Evolutionary conservation across 2,888 invertebrate genomes (phyloP).

Genomic region (Amaurobius ferox): DNA sequence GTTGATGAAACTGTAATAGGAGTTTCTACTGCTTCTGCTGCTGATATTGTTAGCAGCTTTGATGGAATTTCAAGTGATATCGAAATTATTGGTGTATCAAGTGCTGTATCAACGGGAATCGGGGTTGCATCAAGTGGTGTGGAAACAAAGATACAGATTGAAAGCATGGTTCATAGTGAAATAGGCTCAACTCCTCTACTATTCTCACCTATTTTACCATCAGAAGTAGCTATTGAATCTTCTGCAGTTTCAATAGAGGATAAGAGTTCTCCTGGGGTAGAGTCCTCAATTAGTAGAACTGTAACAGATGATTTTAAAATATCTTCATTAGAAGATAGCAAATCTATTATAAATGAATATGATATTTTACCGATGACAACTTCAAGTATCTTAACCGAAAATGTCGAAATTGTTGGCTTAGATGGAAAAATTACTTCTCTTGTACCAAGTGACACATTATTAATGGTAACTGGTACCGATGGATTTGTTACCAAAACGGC

Average conservation of each 20-base stretch:
- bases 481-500: constrained; percentile 62
- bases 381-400: constrained; percentile 47
- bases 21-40: constrained; percentile 35
- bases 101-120: constrained; percentile 32
- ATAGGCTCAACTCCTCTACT: constrained; percentile 15
- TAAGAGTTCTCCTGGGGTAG: neutral
- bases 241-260: neutral
- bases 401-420: constrained; percentile 63
- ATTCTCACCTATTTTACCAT: neutral
- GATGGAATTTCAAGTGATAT: constrained; percentile 18
- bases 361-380: constrained; percentile 37
- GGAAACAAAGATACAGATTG: constrained; percentile 41
- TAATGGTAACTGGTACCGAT: constrained; percentile 67
- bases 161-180: constrained; percentile 48
- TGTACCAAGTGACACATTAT: constrained; percentile 45
- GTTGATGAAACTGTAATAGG: constrained; percentile 57
- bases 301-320: neutral
- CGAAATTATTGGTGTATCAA: constrained; percentile 61
- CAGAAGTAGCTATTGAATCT: neutral
- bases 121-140: constrained; percentile 1
- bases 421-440: constrained; percentile 62
- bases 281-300: neutral
- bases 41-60: constrained; percentile 50
- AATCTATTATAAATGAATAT: constrained; percentile 17
- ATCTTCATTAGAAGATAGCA: constrained; percentile 44